Percentiles rank a stretch among this genome's conserved stretches.
Evolutionary conservation across 1,140 invertebrate genomes (phyloP).

Genomic region (Euura lappo): DNA sequence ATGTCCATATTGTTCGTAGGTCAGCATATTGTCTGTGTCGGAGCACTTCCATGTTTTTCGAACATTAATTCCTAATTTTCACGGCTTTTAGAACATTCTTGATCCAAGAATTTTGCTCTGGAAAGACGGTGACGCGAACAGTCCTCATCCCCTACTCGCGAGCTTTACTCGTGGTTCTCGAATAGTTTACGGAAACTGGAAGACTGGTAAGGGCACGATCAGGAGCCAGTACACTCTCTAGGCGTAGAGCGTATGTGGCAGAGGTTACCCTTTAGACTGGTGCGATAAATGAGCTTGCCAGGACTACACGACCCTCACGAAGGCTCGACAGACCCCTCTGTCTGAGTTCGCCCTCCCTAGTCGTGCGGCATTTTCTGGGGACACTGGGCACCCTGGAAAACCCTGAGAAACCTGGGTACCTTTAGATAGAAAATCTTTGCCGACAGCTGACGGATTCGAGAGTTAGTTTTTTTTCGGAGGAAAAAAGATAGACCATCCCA

Average conservation of each 20-base stretch:
- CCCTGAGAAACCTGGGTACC: background rate
- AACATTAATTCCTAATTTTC: background rate
- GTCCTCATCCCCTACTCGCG: too few relatives aligned
- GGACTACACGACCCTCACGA: background rate
- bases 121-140: background rate
- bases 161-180: too few relatives aligned
- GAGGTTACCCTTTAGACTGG: conserved; percentile 3
- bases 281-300: background rate
- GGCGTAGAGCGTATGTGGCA: background rate
- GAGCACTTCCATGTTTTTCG: background rate
- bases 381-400: background rate
- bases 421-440: background rate
- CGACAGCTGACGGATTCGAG: background rate
- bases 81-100: background rate
- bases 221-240: too few relatives aligned
- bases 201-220: too few relatives aligned
- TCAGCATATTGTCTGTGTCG: conserved; percentile 39
- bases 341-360: background rate
- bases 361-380: background rate
- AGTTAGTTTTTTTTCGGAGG: background rate
- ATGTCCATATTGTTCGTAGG: conserved; percentile 36
- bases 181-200: too few relatives aligned
- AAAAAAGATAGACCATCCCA: background rate
- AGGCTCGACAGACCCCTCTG: background rate
- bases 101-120: background rate